Evolutionary conservation across 2,888 invertebrate species (phyloP).

Genomic region (Megamerina dolium): DNA sequence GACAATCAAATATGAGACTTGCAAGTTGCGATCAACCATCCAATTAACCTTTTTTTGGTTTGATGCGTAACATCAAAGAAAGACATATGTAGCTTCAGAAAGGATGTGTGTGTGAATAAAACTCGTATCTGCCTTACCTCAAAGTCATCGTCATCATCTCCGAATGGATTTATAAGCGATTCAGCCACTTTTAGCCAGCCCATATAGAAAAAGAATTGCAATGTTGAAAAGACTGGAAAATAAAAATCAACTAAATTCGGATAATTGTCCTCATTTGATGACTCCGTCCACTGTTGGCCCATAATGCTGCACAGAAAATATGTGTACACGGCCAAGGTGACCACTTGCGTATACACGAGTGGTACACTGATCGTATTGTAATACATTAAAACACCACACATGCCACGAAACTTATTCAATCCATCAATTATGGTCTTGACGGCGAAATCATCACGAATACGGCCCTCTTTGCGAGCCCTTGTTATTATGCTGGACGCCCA

Average conservation of each 20-base stretch:
- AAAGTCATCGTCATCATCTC: conserved; percentile 85
- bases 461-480: conserved; percentile 76
- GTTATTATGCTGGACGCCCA: conserved; percentile 87
- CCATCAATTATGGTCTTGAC: conserved; percentile 85
- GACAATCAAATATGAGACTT: conserved; percentile 86
- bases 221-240: conserved; percentile 78
- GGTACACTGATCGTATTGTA: conserved; percentile 71
- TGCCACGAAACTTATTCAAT: conserved; percentile 72
- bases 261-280: conserved; percentile 45
- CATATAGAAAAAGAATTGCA: conserved; percentile 83
- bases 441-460: conserved; percentile 84
- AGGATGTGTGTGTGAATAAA: not conserved
- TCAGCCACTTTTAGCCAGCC: conserved; percentile 90
- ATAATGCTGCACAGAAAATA: conserved; percentile 81
- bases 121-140: conserved; percentile 51
- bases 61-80: not conserved
- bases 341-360: conserved; percentile 79
- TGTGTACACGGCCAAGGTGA: conserved; percentile 80
- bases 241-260: conserved; percentile 66
- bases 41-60: conserved; percentile 62
- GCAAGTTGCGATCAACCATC: conserved; percentile 73
- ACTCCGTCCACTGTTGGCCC: conserved; percentile 78
- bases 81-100: too few relatives aligned
- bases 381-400: conserved; percentile 65
- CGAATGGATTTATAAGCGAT: conserved; percentile 82